These are phyloP conservation scores for Electrona antarctica DNA, from an alignment of 2,113 vertebrate species.

Conservation along the genomic window DNA sequence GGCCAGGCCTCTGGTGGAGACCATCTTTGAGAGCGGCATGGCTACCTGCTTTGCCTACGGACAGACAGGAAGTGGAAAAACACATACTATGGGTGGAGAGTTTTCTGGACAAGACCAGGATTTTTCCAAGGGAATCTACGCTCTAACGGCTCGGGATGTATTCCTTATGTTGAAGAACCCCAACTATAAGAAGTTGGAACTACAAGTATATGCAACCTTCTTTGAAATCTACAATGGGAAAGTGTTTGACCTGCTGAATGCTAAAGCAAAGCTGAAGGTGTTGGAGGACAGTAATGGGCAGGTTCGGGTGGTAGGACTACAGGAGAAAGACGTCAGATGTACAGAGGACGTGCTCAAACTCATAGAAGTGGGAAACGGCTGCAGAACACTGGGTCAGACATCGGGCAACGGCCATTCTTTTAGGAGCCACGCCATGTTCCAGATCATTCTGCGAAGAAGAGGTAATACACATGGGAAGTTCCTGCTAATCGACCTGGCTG, in stretches of 20 bases:
- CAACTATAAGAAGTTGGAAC: constrained; percentile 79
- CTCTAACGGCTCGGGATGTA: constrained; percentile 89
- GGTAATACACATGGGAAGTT: constrained; percentile 91
- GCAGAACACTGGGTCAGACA: constrained; percentile 91
- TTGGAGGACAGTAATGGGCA: constrained; percentile 91
- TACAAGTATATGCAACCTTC: constrained; percentile 84
- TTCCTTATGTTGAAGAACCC: constrained; percentile 92
- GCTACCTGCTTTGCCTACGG: no score
- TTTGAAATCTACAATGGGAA: constrained; percentile 94
- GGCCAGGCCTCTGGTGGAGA: no score
- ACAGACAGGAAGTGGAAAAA: no score
- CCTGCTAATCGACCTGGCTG: constrained; percentile 90
- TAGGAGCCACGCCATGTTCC: constrained; percentile 90
- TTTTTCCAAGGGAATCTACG: constrained; percentile 92
- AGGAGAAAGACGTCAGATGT: constrained; percentile 87
- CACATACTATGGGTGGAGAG: constrained; percentile 69
- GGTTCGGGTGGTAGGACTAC: constrained; percentile 60
- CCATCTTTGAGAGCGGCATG: no score
- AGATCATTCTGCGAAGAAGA: constrained; percentile 88
- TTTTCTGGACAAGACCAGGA: constrained; percentile 92
- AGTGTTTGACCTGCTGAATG: constrained; percentile 90
- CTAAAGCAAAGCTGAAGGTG: constrained; percentile 88
- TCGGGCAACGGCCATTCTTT: constrained; percentile 89
- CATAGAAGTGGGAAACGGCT: constrained; percentile 90
- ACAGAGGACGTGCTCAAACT: constrained; percentile 91